A percentile compares a stretch with the other conserved stretches of the same genome.
Evolutionary conservation across 2,888 invertebrate genomes (phyloP).

Genomic region (Chouioia cunea): DNA sequence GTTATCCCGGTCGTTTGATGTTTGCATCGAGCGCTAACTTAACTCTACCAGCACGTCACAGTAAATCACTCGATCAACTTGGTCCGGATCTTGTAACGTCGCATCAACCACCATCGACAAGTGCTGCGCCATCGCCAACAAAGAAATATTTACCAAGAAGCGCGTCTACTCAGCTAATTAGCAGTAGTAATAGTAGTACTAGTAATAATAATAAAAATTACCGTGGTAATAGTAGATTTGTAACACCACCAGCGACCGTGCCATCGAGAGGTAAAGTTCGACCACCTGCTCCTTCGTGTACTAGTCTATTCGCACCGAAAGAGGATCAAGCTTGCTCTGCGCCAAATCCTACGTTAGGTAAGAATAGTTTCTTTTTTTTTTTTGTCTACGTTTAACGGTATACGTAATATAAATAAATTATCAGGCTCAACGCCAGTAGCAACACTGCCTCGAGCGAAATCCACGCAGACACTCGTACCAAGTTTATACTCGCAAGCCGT

Average conservation of each 20-base stretch:
- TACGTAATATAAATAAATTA: no score
- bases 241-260: slow-evolving; percentile 61
- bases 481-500: slow-evolving; percentile 49
- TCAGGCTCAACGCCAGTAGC: slow-evolving; percentile 59
- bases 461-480: slow-evolving; percentile 64
- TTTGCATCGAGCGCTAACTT: slow-evolving; percentile 45
- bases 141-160: slow-evolving; percentile 63
- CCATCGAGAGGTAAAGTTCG: slow-evolving; percentile 56
- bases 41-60: slow-evolving; percentile 80
- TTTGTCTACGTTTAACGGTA: neutral
- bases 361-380: neutral
- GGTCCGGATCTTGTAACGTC: slow-evolving; percentile 68
- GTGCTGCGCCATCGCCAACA: neutral
- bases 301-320: slow-evolving; percentile 59
- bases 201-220: slow-evolving; percentile 23
- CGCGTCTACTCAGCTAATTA: slow-evolving; percentile 70
- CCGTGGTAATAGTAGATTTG: slow-evolving; percentile 50
- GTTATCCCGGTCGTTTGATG: slow-evolving; percentile 69
- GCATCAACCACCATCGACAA: slow-evolving; percentile 60
- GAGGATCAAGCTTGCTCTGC: slow-evolving; percentile 64
- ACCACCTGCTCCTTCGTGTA: slow-evolving; percentile 57
- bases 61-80: slow-evolving; percentile 86
- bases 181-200: slow-evolving; percentile 50
- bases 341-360: slow-evolving; percentile 64
- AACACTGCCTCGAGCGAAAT: slow-evolving; percentile 66